phyloP scores from a whole-genome alignment of 2,888 invertebrate species.

The Chalcis sispes region DNA sequence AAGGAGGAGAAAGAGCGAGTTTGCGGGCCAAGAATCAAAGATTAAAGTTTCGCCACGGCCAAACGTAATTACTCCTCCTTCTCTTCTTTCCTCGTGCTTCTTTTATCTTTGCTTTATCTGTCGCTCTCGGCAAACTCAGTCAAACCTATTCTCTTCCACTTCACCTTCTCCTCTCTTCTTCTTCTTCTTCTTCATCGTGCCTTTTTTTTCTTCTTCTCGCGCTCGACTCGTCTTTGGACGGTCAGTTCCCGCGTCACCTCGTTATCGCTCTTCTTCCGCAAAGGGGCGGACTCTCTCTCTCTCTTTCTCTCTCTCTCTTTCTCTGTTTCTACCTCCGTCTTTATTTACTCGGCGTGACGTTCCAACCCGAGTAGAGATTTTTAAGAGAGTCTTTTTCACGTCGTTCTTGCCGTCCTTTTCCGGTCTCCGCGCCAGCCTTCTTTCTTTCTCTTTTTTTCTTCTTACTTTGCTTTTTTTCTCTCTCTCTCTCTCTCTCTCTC shows the following conservation, averaged over 20 bases:
- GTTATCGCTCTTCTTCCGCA: neutral
- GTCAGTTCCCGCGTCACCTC: neutral
- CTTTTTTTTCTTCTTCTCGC: too few species aligned
- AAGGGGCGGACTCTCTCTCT: too few species aligned
- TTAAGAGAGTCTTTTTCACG: neutral
- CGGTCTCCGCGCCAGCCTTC: too few species aligned
- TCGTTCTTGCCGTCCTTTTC: too few species aligned
- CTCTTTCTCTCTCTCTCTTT: neutral
- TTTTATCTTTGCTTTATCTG: constrained; percentile 66
- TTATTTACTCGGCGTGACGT: constrained; percentile 24
- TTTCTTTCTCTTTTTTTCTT: too few species aligned
- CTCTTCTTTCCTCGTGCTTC: too few species aligned
- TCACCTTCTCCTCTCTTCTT: neutral
- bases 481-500: constrained; percentile 7
- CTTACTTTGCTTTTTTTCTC: neutral
- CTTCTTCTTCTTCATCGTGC: neutral
- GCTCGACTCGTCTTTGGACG: neutral
- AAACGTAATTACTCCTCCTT: constrained; percentile 66
- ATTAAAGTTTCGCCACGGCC: constrained; percentile 65
- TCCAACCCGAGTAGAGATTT: neutral
- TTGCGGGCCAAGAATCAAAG: constrained; percentile 60
- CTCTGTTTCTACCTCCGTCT: neutral
- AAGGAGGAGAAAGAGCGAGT: neutral
- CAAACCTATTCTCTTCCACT: constrained; percentile 45
- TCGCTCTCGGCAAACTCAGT: constrained; percentile 62